Conservation (phyloP, 2,888 invertebrate species). For the Cephus rjabovi region DNA sequence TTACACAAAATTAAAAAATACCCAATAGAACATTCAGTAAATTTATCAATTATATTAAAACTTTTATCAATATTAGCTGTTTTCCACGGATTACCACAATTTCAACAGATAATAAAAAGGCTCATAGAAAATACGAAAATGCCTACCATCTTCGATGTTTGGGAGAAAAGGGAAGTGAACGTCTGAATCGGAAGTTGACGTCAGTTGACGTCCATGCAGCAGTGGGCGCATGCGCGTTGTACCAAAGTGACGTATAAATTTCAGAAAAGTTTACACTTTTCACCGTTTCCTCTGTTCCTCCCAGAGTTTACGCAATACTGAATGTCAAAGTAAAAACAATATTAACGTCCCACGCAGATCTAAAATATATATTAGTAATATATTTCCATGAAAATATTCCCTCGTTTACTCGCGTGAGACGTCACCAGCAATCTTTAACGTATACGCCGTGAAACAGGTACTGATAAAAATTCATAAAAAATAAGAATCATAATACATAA, state of each 20-base stretch:
- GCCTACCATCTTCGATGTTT: constrained; percentile 61
- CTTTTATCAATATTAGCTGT: neutral
- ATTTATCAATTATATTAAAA: neutral
- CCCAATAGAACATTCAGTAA: neutral
- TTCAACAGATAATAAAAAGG: neutral
- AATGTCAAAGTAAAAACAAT: neutral
- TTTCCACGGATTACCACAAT: neutral
- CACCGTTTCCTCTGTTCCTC: neutral
- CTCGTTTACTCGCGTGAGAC: neutral
- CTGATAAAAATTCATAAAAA: neutral
- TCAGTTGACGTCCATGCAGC: constrained; percentile 23
- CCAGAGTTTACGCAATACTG: neutral
- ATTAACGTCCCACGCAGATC: neutral
- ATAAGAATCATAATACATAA: neutral
- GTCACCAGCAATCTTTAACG: neutral
- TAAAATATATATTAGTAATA: neutral
- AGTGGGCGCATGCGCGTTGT: constrained; percentile 25
- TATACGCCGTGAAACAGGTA: neutral
- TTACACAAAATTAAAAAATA: neutral
- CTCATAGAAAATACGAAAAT: neutral
- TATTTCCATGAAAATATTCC: neutral
- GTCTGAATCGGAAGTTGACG: constrained; percentile 40
- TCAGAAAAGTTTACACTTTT: neutral
- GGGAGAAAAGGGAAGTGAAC: constrained; percentile 48
- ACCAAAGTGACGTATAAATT: constrained; percentile 26